Base-by-base conservation (phyloP, 1,140 invertebrate species). In the Steinernema feltiae region DNA sequence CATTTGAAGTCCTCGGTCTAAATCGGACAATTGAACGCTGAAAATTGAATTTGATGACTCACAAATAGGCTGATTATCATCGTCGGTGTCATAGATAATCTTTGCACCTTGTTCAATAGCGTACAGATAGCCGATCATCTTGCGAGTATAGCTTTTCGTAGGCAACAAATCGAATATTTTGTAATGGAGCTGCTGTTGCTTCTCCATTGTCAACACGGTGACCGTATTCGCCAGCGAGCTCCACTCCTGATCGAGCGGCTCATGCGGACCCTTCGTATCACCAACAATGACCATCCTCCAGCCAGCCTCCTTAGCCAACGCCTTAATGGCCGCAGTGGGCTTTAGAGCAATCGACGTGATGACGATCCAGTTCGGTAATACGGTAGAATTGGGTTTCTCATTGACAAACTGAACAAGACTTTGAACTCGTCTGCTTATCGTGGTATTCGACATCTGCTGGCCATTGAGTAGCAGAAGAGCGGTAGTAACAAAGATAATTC, bases 71-170 rank as follows among this genome's bases (percentile, higher is more conserved):
- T 77, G 63, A 74, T 86, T 87, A 72, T 87, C 85, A 76, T 86
- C 85, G 78, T 86, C 86, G 24, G 86, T 86, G 72, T 87, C 85
- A 74, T 87, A 86, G 31, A 86, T 86, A 72, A 78, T 81, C 74
- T 83, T 48, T 18, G 85, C 85, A 32, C 85, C 86, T 21, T 83
- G 70, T 32, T 80, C 24, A 32, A 83, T 83, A 0, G 81, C 81
- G 74, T 79, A 83, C 48, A 82, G 72, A 73, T 83, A 82, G 17
- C 81, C 81, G 48, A 83, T 48, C 24, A 32, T 80, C 70, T 82
- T 82, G 24, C 81, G 17, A 1, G 74, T 81, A 35, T 83, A 83
- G 24, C 53, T 75, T 31, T 81, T 82, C 21, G 29, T 72, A 3
- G 79, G 81, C 21, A 82, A 32, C 29, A 31, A 17, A 1, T 24